Evolutionary conservation across 2,888 invertebrate species (phyloP).

Genomic region (Plebejus melissa): DNA sequence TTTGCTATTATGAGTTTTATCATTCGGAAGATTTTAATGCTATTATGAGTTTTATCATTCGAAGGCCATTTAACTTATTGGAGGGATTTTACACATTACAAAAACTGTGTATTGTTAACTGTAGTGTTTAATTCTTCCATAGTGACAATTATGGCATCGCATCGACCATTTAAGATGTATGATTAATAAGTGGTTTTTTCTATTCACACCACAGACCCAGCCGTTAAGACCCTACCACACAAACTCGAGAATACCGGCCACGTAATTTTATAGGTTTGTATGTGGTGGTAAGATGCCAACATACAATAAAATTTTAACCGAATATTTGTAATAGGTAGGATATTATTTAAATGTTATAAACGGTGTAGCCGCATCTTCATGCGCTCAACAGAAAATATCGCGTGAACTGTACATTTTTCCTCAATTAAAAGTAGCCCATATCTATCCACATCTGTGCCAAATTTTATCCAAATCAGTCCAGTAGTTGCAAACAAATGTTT

Average conservation of each 20-base stretch:
- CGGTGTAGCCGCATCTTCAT: neutral
- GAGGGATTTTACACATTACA: constrained; percentile 19
- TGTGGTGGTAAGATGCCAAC: constrained; percentile 78
- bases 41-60: constrained; percentile 21
- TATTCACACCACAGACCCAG: constrained; percentile 67
- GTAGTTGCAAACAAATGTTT: neutral
- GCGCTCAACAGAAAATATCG: neutral
- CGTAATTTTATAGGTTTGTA: constrained; percentile 69
- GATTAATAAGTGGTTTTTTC: constrained; percentile 69
- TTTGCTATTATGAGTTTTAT: constrained; percentile 22
- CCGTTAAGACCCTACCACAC: constrained; percentile 59
- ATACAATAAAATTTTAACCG: constrained; percentile 52
- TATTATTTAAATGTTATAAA: neutral
- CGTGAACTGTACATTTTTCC: neutral
- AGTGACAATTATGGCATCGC: constrained; percentile 37
- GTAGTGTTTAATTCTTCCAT: constrained; percentile 37
- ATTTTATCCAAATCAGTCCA: neutral
- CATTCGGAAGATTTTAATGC: constrained; percentile 4
- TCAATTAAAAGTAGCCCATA: neutral
- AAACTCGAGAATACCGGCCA: constrained; percentile 48
- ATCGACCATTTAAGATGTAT: constrained; percentile 38
- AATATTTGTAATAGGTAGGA: constrained; percentile 24
- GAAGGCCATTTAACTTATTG: constrained; percentile 19
- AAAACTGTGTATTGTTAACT: neutral
- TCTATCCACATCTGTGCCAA: neutral